A percentile compares a stretch with the other conserved stretches of the same genome.
Evolutionary conservation across 2,113 vertebrate species (phyloP).

Genomic region (Speoplatyrhinus poulsoni): DNA sequence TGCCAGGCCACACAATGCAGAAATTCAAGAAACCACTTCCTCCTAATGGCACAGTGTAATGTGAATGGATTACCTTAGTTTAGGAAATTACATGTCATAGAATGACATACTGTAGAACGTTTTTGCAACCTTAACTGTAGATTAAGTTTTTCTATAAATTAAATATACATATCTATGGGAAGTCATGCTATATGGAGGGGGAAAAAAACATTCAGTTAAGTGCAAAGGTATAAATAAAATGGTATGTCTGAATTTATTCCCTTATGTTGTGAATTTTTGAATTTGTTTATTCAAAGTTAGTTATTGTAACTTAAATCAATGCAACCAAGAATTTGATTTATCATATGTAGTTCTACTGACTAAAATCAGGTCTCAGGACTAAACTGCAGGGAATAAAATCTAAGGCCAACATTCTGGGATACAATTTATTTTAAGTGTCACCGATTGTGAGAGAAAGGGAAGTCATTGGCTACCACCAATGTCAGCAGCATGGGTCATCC

Average conservation of each 20-base stretch:
- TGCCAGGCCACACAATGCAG: slow-evolving; percentile 80
- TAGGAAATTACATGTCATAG: slow-evolving; percentile 23
- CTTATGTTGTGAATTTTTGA: slow-evolving; percentile 21
- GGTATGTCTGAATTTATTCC: slow-evolving; percentile 62
- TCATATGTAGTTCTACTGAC: background rate
- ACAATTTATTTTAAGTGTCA: slow-evolving; percentile 58
- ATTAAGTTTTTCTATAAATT: slow-evolving; percentile 16
- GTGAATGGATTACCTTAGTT: slow-evolving; percentile 46
- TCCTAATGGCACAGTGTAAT: slow-evolving; percentile 53
- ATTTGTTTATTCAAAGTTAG: slow-evolving; percentile 9
- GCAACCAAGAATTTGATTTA: background rate
- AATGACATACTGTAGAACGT: slow-evolving; percentile 17
- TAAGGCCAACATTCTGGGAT: slow-evolving; percentile 60
- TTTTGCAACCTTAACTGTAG: slow-evolving; percentile 21
- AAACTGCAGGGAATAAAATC: slow-evolving; percentile 1
- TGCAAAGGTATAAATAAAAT: slow-evolving; percentile 57
- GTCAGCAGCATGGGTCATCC: slow-evolving; percentile 77
- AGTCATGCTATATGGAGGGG: slow-evolving; percentile 62
- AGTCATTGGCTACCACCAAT: slow-evolving; percentile 54
- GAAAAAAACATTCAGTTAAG: slow-evolving; percentile 50
- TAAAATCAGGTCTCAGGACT: slow-evolving; percentile 28
- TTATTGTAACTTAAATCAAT: background rate
- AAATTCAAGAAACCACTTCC: slow-evolving; percentile 39
- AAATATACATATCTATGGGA: slow-evolving; percentile 59
- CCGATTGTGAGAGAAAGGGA: slow-evolving; percentile 31